phyloP scores from a whole-genome alignment of 2,797 vertebrate species.

The Rhinichthys osculus region DNA sequence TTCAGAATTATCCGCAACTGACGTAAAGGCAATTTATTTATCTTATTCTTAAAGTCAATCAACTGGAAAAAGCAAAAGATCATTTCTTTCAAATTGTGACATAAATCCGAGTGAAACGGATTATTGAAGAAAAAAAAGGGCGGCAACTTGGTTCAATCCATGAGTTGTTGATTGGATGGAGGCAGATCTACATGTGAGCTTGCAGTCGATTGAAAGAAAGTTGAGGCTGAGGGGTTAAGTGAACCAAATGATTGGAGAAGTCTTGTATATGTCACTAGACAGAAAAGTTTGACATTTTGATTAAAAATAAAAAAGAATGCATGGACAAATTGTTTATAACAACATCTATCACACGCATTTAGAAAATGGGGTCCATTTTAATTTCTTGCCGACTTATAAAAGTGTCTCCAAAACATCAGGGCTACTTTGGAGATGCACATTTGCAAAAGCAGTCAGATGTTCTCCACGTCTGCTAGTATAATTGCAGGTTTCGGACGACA shows the following conservation, averaged over 20 bases:
- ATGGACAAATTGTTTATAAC: neutral
- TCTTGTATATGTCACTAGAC: neutral
- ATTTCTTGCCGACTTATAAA: neutral
- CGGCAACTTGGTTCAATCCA: neutral
- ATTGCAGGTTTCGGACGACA: neutral
- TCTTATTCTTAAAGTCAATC: neutral
- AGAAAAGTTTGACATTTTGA: neutral
- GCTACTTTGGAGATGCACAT: constrained; percentile 5
- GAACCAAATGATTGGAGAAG: neutral
- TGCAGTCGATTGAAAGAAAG: neutral
- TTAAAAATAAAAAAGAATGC: neutral
- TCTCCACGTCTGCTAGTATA: neutral
- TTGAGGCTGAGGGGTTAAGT: neutral
- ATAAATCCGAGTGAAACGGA: neutral
- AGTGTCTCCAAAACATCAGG: neutral
- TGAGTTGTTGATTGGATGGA: neutral
- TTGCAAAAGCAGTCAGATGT: neutral
- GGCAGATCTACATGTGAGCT: neutral
- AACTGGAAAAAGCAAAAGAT: neutral
- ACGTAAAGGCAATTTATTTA: neutral
- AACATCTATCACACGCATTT: neutral
- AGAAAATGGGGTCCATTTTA: neutral
- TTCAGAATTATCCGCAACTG: neutral
- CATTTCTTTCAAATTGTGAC: neutral
- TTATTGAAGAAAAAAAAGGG: neutral